Evolutionary conservation across 2,113 vertebrate species (phyloP).

Genomic region (Alethe castanea): DNA sequence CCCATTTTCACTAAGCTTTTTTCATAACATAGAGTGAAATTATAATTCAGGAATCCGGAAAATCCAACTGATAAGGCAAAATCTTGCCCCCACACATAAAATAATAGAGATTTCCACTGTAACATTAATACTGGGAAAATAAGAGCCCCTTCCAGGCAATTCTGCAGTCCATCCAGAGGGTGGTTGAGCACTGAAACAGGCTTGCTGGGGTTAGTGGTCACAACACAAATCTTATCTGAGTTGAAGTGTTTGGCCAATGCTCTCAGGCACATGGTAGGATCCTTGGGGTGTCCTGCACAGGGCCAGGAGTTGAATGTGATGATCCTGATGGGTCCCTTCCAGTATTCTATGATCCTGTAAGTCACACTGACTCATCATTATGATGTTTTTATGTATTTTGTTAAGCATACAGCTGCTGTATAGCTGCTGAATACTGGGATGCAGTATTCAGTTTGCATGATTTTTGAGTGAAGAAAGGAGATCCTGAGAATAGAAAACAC

Average conservation of each 20-base stretch:
- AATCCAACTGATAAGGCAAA: neutral
- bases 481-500: neutral
- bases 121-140: neutral
- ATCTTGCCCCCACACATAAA: neutral
- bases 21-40: neutral
- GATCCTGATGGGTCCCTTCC: neutral
- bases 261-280: neutral
- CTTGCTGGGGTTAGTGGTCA: neutral
- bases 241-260: neutral
- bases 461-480: neutral
- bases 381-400: neutral
- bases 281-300: neutral
- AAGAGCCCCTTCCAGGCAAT: neutral
- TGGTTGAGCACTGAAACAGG: neutral
- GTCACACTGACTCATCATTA: neutral
- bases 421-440: neutral
- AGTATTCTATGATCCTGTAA: neutral
- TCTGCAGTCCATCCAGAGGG: neutral
- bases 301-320: neutral
- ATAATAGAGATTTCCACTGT: neutral
- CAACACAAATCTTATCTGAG: neutral
- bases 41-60: neutral
- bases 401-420: neutral
- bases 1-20: neutral
- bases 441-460: neutral